These are phyloP conservation scores for Peromyscus aztecus DNA, from an alignment of 2,797 vertebrate species.

Conservation along the genomic window DNA sequence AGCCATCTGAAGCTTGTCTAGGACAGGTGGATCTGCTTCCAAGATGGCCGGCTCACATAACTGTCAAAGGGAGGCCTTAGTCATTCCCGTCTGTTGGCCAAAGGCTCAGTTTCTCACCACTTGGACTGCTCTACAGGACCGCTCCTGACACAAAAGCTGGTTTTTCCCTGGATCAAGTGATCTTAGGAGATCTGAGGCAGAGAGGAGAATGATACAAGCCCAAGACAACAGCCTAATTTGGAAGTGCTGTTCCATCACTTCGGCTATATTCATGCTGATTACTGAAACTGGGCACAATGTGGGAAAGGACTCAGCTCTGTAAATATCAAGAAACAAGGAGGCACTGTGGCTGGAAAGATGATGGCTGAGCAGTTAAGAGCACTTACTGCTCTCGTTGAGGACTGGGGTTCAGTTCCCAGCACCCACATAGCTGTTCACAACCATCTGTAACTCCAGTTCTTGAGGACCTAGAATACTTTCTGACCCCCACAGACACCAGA, in stretches of 20 bases:
- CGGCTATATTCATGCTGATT: background rate
- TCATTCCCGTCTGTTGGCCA: background rate
- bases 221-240: slow-evolving; percentile 6
- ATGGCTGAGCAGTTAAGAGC: background rate
- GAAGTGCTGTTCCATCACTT: background rate
- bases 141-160: background rate
- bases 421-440: background rate
- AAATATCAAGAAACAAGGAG: background rate
- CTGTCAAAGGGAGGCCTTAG: background rate
- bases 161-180: background rate
- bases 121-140: background rate
- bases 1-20: background rate
- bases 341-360: background rate
- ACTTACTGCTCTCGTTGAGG: background rate
- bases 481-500: background rate
- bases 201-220: background rate
- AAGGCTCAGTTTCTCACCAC: background rate
- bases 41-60: background rate
- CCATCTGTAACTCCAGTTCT: background rate
- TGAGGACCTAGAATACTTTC: background rate
- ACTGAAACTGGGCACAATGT: background rate
- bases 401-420: background rate
- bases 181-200: background rate
- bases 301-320: background rate
- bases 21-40: background rate